These are phyloP conservation scores for Sinohyriopsis cumingii DNA, from an alignment of 2,888 invertebrate genomes.

Conservation along the genomic window DNA sequence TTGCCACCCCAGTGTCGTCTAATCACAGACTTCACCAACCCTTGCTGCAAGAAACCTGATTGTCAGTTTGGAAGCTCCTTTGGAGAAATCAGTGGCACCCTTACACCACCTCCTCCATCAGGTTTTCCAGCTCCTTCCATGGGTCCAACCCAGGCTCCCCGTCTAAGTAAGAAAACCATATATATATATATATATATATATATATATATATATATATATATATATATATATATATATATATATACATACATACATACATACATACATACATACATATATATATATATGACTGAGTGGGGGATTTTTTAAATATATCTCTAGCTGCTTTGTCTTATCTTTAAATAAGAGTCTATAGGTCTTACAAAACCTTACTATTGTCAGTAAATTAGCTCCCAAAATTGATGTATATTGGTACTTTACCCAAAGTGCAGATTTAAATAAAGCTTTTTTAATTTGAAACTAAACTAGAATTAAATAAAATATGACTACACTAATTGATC, in stretches of 20 bases:
- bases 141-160: slow-evolving; percentile 21
- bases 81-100: slow-evolving; percentile 38
- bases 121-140: slow-evolving; percentile 12
- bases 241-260: slow-evolving; percentile 7
- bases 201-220: not conserved
- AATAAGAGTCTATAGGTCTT: too few species aligned
- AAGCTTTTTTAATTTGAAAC: too few species aligned
- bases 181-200: not conserved
- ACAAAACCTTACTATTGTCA: too few species aligned
- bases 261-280: not conserved
- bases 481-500: too few species aligned
- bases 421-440: too few species aligned
- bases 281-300: too few species aligned
- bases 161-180: not conserved
- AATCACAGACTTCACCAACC: slow-evolving; percentile 50
- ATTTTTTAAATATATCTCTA: too few species aligned
- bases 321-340: too few species aligned
- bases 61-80: slow-evolving; percentile 40
- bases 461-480: too few species aligned
- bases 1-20: slow-evolving; percentile 48
- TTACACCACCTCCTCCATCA: slow-evolving; percentile 35
- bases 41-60: slow-evolving; percentile 54
- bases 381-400: too few species aligned
- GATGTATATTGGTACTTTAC: too few species aligned
- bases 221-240: slow-evolving; percentile 6